Percentiles rank a stretch among this genome's conserved stretches.
Evolutionary conservation across 2,888 invertebrate species (phyloP).

Genomic region (Tetrapedia diversipes): DNA sequence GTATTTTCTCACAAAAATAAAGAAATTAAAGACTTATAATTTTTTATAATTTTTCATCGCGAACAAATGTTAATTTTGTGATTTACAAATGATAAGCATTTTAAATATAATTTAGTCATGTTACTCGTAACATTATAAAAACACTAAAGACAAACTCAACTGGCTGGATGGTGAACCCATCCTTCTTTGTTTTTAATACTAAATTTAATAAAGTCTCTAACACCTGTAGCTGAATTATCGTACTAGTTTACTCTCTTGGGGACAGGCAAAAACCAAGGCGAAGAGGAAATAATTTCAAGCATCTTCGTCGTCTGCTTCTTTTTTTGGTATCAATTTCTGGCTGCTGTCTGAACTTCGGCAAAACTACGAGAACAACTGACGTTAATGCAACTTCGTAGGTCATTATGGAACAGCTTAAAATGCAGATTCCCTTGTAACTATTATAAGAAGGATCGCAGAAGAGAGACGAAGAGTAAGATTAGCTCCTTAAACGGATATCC

Average conservation of each 20-base stretch:
- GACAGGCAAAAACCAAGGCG: constrained; percentile 59
- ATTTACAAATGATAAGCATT: not conserved
- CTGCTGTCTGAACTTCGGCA: constrained; percentile 44
- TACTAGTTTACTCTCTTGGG: constrained; percentile 71
- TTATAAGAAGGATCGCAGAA: constrained; percentile 22
- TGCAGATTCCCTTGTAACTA: constrained; percentile 39
- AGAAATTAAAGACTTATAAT: no score
- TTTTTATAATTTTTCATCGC: no score
- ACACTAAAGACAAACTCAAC: not conserved
- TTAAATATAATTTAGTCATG: not conserved
- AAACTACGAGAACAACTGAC: constrained; percentile 49
- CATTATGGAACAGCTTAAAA: constrained; percentile 53
- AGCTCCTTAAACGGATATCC: not conserved
- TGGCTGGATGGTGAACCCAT: not conserved
- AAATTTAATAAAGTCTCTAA: constrained; percentile 73
- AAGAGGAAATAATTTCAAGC: constrained; percentile 56
- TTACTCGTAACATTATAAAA: constrained; percentile 6
- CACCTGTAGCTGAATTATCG: constrained; percentile 80
- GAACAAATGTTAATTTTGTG: no score
- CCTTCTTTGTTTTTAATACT: constrained; percentile 30
- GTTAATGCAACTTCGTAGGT: constrained; percentile 60
- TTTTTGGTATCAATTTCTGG: constrained; percentile 40
- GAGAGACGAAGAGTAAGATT: not conserved
- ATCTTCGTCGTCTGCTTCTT: constrained; percentile 40
- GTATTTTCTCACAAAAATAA: not conserved